These are phyloP conservation scores for Scaptomyza hsui DNA, from an alignment of 1,140 invertebrate species.

Conservation along the genomic window DNA sequence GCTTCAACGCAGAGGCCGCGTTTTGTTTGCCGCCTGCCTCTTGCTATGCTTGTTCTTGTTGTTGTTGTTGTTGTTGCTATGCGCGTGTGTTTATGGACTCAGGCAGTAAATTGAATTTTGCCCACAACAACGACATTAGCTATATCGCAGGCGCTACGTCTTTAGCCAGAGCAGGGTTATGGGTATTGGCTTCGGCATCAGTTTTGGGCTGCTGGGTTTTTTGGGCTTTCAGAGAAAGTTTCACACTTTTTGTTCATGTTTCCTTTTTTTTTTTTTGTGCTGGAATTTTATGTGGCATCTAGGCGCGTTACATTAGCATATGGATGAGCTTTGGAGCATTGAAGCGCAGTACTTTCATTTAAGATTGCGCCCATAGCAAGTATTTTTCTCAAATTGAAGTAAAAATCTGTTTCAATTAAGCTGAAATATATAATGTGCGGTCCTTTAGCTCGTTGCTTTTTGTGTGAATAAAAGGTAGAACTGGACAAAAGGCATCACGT, in stretches of 20 bases:
- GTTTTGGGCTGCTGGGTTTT: not conserved
- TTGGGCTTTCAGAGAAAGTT: constrained; percentile 25
- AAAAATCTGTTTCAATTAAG: no score
- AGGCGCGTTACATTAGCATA: constrained; percentile 59
- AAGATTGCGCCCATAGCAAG: not conserved
- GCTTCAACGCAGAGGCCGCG: constrained; percentile 52
- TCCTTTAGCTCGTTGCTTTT: no score
- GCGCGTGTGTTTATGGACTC: constrained; percentile 68
- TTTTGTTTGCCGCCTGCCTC: constrained; percentile 33
- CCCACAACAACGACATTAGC: constrained; percentile 79
- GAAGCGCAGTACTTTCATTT: constrained; percentile 7
- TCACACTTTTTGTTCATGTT: constrained; percentile 13
- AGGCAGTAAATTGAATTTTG: constrained; percentile 80
- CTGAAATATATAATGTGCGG: no score
- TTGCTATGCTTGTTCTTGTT: constrained; percentile 18
- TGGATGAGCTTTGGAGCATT: constrained; percentile 39
- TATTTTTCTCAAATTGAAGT: no score
- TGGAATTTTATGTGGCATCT: constrained; percentile 39
- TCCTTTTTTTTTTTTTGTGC: constrained; percentile 8
- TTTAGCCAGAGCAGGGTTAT: constrained; percentile 21
- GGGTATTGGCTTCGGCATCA: constrained; percentile 9
- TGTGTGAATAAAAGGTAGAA: not conserved
- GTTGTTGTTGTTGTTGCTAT: constrained; percentile 7
- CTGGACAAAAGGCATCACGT: not conserved
- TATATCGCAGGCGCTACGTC: constrained; percentile 53